Conservation (phyloP, 1,140 invertebrate species). For the Nephotettix cincticeps region DNA sequence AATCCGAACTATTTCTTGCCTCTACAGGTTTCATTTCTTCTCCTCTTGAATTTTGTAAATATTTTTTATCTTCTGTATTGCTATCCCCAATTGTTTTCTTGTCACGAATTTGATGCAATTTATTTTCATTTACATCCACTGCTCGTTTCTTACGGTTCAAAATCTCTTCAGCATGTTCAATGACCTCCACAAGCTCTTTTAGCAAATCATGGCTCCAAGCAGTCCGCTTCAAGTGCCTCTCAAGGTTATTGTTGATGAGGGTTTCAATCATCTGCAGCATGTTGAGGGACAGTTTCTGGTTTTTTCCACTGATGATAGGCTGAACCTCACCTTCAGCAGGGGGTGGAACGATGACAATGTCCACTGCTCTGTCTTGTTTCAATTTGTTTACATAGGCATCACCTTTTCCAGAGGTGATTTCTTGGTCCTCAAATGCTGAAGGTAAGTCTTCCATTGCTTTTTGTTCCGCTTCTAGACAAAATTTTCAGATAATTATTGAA, state of each 20-base stretch:
- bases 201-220: background rate
- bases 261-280: background rate
- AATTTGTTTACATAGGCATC: background rate
- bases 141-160: background rate
- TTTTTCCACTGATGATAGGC: background rate
- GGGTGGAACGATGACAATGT: conserved; percentile 9
- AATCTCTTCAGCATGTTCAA: background rate
- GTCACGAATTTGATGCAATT: too few relatives aligned
- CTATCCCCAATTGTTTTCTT: too few relatives aligned
- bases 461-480: too few relatives aligned
- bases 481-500: too few relatives aligned
- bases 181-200: background rate
- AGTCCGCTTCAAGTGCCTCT: background rate
- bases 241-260: background rate
- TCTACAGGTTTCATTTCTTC: too few relatives aligned
- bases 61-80: too few relatives aligned
- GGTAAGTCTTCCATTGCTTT: background rate
- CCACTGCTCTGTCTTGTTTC: background rate
- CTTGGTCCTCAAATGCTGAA: conserved; percentile 7
- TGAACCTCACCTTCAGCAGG: background rate
- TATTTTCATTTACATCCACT: background rate
- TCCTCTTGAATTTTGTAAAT: too few relatives aligned
- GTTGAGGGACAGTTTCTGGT: background rate
- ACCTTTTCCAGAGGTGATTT: background rate
- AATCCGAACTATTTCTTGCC: too few relatives aligned